Evolutionary conservation across 2,113 vertebrate species (phyloP).

Genomic region (Isurus oxyrinchus): DNA sequence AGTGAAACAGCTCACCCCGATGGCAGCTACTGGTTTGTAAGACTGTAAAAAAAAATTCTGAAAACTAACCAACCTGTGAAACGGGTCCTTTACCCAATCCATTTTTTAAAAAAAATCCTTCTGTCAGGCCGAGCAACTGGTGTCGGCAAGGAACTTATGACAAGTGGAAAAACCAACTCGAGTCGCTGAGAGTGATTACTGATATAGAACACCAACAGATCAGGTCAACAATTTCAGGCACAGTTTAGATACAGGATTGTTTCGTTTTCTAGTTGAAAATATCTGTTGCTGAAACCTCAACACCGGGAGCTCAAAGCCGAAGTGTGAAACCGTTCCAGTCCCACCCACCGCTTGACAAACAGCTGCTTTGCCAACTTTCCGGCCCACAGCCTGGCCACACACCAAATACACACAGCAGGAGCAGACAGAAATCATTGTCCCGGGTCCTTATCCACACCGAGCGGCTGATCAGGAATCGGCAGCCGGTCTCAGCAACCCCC

Average conservation of each 20-base stretch:
- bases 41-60: neutral
- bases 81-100: neutral
- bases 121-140: neutral
- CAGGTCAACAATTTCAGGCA: neutral
- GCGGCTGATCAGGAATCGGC: neutral
- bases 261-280: neutral
- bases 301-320: neutral
- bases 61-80: neutral
- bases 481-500: too few relatives aligned
- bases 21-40: neutral
- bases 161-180: neutral
- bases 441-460: neutral
- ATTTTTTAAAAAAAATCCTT: neutral
- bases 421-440: neutral
- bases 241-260: neutral
- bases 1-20: neutral
- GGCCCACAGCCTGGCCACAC: neutral
- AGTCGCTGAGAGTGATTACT: neutral
- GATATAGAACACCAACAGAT: neutral
- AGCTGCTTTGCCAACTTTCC: neutral
- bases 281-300: neutral
- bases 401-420: neutral
- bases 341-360: neutral
- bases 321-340: neutral
- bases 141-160: neutral